Base-by-base conservation (phyloP, 2,113 vertebrate species). In the Otis tarda region DNA sequence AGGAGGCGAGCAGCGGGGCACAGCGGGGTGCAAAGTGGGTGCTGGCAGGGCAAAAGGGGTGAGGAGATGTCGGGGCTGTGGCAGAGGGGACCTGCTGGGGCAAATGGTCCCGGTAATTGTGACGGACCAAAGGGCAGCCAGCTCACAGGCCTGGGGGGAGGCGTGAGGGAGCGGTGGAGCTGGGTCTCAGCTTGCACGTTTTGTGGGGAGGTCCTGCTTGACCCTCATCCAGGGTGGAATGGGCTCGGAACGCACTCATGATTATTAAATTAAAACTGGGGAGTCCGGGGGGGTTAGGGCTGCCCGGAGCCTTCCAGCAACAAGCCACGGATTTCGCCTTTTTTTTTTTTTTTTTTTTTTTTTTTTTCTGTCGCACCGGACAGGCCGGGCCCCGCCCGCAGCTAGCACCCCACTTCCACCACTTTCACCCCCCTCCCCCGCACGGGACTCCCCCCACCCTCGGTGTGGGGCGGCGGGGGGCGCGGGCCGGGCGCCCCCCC, bases 61-160 rank as follows among this genome's bases (percentile, higher is more conserved):
- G 60, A 64, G 82, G 67, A 79, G 67, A 30, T 3, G 6, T 15
- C 24, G 33, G 63, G 20, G 52, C 30, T 28, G 28, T n/a, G 35
- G 35, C 30, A 64, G 63, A 24, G 43, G 17, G 43, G 24, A 70
- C 22, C 12, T 68, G 4, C 9, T 23, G 35, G 25, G 7, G 3
- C n/a, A 49, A 49, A 25, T 10, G 22, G 63, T 25, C 31, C 43
- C 21, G 57, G 10, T 20, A 14, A 30, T 31, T 33, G 24, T 5
- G 6, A 1, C 25, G 5, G 7, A 1, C 12, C 27, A 4, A 7
- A 20, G 56, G 49, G 57, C 37, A 5, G 7, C 10, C 10, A 39
- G 37, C 8, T n/a, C 23, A 60, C 52, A 30, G 52, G 57, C 14
- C 5, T 0, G 0, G 0, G 24, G 21, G 22, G 15, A 25, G 17